These are phyloP conservation scores for Telenomus remus DNA, from an alignment of 1,140 invertebrate species.

Conservation along the genomic window DNA sequence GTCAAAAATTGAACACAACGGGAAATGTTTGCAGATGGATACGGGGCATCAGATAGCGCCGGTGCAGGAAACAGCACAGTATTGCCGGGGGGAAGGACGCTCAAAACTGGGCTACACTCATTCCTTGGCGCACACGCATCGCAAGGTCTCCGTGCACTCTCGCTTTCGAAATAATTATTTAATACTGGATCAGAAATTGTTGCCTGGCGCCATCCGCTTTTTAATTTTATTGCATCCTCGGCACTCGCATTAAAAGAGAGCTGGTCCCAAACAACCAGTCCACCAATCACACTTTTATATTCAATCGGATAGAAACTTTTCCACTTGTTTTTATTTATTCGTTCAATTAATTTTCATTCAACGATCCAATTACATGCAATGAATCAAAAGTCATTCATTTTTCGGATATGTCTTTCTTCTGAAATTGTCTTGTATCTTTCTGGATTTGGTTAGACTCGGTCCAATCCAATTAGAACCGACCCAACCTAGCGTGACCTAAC, in stretches of 20 bases:
- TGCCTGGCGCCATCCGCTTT: conserved; percentile 28
- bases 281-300: too few relatives aligned
- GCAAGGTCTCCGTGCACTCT: conserved; percentile 52
- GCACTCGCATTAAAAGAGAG: not conserved
- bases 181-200: conserved; percentile 51
- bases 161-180: conserved; percentile 63
- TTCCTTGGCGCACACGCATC: conserved; percentile 11
- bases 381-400: too few relatives aligned
- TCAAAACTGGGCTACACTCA: conserved; percentile 49
- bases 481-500: too few relatives aligned
- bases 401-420: too few relatives aligned
- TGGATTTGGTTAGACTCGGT: too few relatives aligned
- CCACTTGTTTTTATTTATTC: too few relatives aligned
- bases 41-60: conserved; percentile 1
- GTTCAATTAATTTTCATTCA: too few relatives aligned
- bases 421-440: too few relatives aligned
- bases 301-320: too few relatives aligned
- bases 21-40: conserved; percentile 15
- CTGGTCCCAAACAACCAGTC: too few relatives aligned
- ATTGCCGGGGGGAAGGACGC: conserved; percentile 62
- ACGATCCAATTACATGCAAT: too few relatives aligned
- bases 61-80: conserved; percentile 53
- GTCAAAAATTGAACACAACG: conserved; percentile 1
- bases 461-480: too few relatives aligned
- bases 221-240: conserved; percentile 28